Evolutionary conservation across 2,113 vertebrate genomes (phyloP).

Genomic region (Rhegmatorhina hoffmannsi): DNA sequence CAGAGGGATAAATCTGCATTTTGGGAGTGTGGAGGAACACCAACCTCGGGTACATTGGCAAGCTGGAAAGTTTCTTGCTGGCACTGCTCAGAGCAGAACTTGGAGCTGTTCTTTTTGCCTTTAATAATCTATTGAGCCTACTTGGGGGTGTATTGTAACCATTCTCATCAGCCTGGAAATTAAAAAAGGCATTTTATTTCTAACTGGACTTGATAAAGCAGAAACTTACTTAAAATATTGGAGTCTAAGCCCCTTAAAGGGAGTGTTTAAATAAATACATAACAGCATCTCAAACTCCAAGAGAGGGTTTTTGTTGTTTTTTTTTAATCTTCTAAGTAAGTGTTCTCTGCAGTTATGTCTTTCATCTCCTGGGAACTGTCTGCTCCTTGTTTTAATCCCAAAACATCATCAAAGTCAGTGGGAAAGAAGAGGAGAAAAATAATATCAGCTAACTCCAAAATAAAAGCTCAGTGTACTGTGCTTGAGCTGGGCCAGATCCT

Average conservation of each 20-base stretch:
- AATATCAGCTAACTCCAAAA: background rate
- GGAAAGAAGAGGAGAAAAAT: background rate
- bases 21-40: background rate
- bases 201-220: background rate
- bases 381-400: constrained; percentile 48
- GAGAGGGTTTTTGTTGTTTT: background rate
- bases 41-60: background rate
- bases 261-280: constrained; percentile 12
- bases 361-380: constrained; percentile 58
- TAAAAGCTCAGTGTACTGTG: background rate
- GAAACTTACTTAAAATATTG: background rate
- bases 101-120: background rate
- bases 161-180: background rate
- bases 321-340: constrained; percentile 29
- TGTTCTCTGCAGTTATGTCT: constrained; percentile 38
- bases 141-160: background rate
- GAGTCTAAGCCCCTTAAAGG: background rate
- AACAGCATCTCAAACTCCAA: constrained; percentile 10
- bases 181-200: background rate
- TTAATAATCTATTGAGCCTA: background rate
- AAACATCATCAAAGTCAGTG: constrained; percentile 41
- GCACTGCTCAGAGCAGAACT: background rate
- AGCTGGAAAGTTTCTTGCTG: background rate
- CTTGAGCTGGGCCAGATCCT: background rate
- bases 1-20: background rate